These are phyloP conservation scores for Corythaixoides concolor DNA, from an alignment of 2,113 vertebrate species.

Conservation along the genomic window DNA sequence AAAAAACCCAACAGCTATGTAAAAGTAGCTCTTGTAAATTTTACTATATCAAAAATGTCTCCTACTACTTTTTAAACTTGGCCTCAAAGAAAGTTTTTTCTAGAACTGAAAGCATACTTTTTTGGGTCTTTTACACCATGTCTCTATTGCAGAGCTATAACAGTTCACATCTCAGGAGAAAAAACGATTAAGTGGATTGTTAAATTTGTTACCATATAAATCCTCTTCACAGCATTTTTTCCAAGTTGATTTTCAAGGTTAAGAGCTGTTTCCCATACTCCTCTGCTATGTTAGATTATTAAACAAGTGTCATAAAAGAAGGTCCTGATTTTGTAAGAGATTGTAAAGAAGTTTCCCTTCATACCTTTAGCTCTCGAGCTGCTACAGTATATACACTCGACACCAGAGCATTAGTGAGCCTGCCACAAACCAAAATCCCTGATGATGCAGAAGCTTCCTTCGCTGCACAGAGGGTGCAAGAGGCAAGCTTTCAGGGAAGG, in stretches of 20 bases:
- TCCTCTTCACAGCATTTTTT: not conserved
- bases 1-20: accelerated
- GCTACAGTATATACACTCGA: not conserved
- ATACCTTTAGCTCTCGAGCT: not conserved
- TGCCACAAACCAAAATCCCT: not conserved
- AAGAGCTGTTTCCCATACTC: conserved; percentile 11
- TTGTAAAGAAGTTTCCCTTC: not conserved
- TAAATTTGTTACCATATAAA: conserved; percentile 40
- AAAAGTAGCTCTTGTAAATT: not conserved
- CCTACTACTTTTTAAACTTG: not conserved
- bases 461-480: not conserved
- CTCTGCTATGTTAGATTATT: not conserved
- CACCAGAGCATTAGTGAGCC: not conserved
- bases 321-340: not conserved
- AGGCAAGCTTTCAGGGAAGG: not conserved
- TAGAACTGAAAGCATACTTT: not conserved
- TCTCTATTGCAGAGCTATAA: not conserved
- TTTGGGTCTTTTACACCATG: not conserved
- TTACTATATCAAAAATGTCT: not conserved
- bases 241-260: conserved; percentile 36
- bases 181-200: not conserved
- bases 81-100: not conserved
- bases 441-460: not conserved
- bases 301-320: conserved; percentile 23
- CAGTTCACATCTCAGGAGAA: not conserved